Base-by-base conservation (phyloP, 2,113 vertebrate species). In the Dicerorhinus sumatrensis region DNA sequence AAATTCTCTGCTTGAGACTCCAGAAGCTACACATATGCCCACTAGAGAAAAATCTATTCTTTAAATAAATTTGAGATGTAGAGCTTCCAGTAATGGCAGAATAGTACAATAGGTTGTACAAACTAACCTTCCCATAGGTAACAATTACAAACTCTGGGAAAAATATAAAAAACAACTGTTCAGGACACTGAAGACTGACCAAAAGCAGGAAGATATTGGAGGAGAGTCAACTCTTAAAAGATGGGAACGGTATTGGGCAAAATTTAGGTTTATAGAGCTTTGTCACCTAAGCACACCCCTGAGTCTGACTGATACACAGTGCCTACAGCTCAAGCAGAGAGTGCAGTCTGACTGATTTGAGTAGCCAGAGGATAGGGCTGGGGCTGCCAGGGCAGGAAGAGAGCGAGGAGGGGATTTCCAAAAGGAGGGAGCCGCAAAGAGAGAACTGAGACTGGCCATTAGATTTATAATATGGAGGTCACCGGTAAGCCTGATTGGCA, bases 41-140 rank as follows among this genome's bases (percentile, higher is more conserved):
- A 46, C n/a, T 42, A 95, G 82, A 79, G 56, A 93, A 94, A 94
- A 81, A 95, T 39, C 23, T 91, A 46, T 60, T 84, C n/a, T 83
- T 93, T 80, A 81, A 90, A 63, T 79, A 96, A 48, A 36, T 92
- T 62, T 83, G 75, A 92, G 60, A 79, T 27, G 16, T 3, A 89
- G 73, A 76, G 39, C n/a, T 89, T 94, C 69, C 29, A 92, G 54
- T 27, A 88, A 97, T 18, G 11, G 67, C 23, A 63, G 7, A 92
- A 73, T 21, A 77, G 67, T 27, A 63, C 7, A 92, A 73, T 21
- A 77, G 54, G 70, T 73, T 91, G 5, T 65, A 91, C 60, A 58
- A 88, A 88, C 8, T 31, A 76, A 84, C 1, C 31, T 93, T 72
- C 18, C 81, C 56, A 91, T 14, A 56, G 39, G 25, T 48, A 65